Base-by-base conservation (phyloP, 1,140 invertebrate genomes). In the Euura saliciscinereae region DNA sequence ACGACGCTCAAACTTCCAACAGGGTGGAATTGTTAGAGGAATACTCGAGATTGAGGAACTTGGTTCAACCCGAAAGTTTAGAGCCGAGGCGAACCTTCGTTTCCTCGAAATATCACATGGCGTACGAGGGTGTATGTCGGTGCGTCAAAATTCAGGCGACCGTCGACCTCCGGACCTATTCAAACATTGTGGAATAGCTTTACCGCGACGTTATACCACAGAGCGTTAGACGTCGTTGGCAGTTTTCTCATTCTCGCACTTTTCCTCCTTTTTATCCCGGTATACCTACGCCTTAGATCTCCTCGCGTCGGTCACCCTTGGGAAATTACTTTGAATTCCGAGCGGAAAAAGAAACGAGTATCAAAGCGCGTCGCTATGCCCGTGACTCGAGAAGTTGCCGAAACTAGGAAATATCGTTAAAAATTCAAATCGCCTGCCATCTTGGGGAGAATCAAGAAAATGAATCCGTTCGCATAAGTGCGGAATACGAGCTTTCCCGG, bases 181-280 rank as follows among this genome's bases (percentile, higher is more conserved):
- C 51, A 59, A 59, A 59, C 51, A 59, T 4, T 4, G 51, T 59
- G 13, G 51, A 59, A 59, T 59, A 59, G 13, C 51, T 59, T 59
- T 59, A 59, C 51, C 51, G 6, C 51, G 8, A 8, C 51, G 8
- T 59, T 59, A 59, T 28, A 28, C 28, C 28, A 28, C 28, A 28
- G 0, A 28, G 28, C 28, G 0, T n/a, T 59, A 59, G 6, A 59
- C 3, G 51, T 59, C 51, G 51, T 59, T 59, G 51, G 51, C 51
- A 59, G 51, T 59, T 59, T 59, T 59, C 51, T 59, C 51, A 59
- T 59, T 59, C 51, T 59, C 51, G 51, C 51, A 59, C 51, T 59
- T 59, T 59, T 59, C 10, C 51, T 59, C 51, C 10, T n/a, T 0
- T 59, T 11, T n/a, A n/a, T 11, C 13, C 28, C 28, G 28, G 51